Base-by-base conservation (phyloP, 2,113 vertebrate species). In the Passer domesticus region DNA sequence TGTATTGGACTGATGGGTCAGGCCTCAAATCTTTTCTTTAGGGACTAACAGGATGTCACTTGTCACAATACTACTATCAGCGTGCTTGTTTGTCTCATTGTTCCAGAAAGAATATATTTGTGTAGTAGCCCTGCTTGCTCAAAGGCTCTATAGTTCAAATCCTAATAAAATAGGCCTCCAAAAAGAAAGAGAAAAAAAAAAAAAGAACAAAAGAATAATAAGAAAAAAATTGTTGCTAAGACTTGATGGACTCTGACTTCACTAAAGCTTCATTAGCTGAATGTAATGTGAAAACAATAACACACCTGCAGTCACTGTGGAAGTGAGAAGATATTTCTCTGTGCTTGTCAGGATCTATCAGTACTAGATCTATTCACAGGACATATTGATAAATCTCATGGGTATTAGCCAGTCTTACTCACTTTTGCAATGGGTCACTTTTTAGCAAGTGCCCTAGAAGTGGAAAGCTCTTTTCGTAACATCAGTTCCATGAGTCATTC, bases 1-100 rank as follows among this genome's bases (percentile, higher is more conserved):
- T 90, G 17, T 79, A 86, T 83, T 63, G 83, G n/a, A 72, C 37
- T 93, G 64, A 68, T 95, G 85, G 94, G 80, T 92, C 88, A 95
- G 64, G 37, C 37, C 49, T 93, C 7, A 2, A 44, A 35, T 72
- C 52, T 83, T 63, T 81, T 74, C 47, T 83, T 76, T 70, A 52
- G 64, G 74, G 35, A 59, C n/a, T 83, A 87, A 63, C 47, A 94
- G 35, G 39, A 20, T 58, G 44, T 75, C 62, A 64, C 41, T 85
- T 93, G 70, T 63, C 69, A 73, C 8, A 13, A 56, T 87, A 50
- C 67, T 73, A 44, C 67, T 83, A 15, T 62, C 79, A 50, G 6
- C 53, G 74, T 46, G 9, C n/a, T 87, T 95, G 47, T 88, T 85
- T 95, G 41, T 81, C 49, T 74, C 67, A 68, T 31, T 68, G 46